phyloP scores from a whole-genome alignment of 2,113 vertebrate genomes.

The Chaetodon auriga region DNA sequence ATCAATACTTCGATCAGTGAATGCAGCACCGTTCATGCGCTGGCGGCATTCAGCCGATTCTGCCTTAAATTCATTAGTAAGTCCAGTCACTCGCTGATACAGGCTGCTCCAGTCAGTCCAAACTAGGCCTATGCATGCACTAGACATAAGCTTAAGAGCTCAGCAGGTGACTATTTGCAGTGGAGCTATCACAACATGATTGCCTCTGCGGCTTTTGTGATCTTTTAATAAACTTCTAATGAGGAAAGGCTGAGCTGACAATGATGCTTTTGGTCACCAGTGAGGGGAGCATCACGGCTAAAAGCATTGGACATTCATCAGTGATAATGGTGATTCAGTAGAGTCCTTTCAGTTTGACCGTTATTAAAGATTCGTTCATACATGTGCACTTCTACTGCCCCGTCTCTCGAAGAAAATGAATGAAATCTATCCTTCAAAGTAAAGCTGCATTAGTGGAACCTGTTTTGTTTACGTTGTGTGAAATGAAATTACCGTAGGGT shows the following conservation, averaged over 20 bases:
- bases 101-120: background rate
- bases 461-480: background rate
- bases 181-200: background rate
- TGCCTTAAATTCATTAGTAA: too few species aligned
- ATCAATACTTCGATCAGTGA: background rate
- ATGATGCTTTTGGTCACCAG: background rate
- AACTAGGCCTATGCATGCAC: background rate
- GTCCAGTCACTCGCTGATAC: too few species aligned
- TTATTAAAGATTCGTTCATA: too few species aligned
- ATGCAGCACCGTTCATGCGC: background rate
- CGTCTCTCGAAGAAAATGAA: background rate
- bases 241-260: background rate
- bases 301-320: background rate
- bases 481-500: slow-evolving; percentile 1
- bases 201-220: background rate
- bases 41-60: too few species aligned
- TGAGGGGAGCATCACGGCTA: background rate
- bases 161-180: background rate
- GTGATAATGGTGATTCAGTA: background rate
- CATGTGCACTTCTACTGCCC: background rate
- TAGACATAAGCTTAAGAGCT: background rate
- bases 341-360: background rate
- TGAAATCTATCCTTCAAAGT: background rate
- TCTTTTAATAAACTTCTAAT: slow-evolving; percentile 7
- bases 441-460: background rate